Evolutionary conservation across 2,888 invertebrate species (phyloP), one percentile per base, ranked within the genome.

Genomic region (Caenorhabditis sp.): DNA sequence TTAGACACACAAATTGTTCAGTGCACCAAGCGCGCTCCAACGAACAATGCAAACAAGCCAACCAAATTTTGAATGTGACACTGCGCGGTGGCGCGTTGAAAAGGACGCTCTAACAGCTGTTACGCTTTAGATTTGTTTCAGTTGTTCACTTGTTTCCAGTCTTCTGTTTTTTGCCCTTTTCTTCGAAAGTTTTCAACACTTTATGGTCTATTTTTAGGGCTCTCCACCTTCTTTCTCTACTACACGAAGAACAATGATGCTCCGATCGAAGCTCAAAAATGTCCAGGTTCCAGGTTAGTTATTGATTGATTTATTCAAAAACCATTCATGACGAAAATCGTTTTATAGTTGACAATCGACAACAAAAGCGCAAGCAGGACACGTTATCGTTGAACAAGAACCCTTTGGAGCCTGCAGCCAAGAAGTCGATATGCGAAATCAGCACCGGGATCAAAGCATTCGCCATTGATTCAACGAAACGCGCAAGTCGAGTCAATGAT

Each of bases 341-440:
- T 31, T 31, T n/a, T 53, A 17, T 38, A 38, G 57, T 21, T 20
- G 58, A 58, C 12, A 36, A 3, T 25, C 43, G 43, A 25, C 27
- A n/a, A n/a, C n/a, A 64, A 36, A 64, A 64, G 25, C 43, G 64
- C 17, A 64, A 64, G 27, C 64, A 58, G 27, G 31, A 26, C 31
- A 31, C 31, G 10, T 38, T 26, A 1, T 14, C 7, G 20, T 8
- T 8, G 14, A 26, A 21, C 17, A 27, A 38, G 12, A 53, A 62
- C 26, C 36, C 53, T 8, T 23, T 12, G 1, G 64, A 50, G 25
- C 58, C 58, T 23, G 54, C 53, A 12, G 21, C 62, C 12, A 62
- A 62, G 21, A 53, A 54, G 50, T n/a, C 36, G 5, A 53, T 62
- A 27, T 14, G 25, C n/a, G 59, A 59, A 3, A n/a, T 59, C 17